phyloP scores from a whole-genome alignment of 1,140 invertebrate species.

The Drosophila sucinea region DNA sequence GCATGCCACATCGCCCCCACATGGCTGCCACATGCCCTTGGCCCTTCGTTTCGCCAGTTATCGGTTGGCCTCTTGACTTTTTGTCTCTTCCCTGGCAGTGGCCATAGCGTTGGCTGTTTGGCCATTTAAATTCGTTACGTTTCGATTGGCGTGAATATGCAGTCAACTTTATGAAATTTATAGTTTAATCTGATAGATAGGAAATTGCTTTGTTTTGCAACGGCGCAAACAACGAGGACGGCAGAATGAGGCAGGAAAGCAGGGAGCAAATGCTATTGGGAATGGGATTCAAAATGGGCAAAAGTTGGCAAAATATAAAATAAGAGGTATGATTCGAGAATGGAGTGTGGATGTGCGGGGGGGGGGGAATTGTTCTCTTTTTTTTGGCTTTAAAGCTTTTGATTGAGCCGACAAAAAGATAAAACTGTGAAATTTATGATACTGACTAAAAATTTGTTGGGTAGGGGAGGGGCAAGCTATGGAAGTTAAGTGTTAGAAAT shows the following conservation, averaged over 20 bases:
- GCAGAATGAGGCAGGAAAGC: neutral
- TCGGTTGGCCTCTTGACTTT: conserved; percentile 65
- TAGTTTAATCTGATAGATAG: conserved; percentile 81
- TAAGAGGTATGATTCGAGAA: conserved; percentile 6
- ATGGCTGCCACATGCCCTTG: conserved; percentile 1
- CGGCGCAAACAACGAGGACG: conserved; percentile 9
- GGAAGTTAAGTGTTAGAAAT: neutral
- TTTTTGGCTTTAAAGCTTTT: conserved; percentile 60
- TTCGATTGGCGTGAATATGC: conserved; percentile 80
- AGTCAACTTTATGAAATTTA: conserved; percentile 81
- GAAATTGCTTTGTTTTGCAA: conserved; percentile 77
- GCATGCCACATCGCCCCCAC: neutral
- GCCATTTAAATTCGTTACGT: conserved; percentile 81
- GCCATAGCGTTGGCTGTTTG: conserved; percentile 61
- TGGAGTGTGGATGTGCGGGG: conserved; percentile 9
- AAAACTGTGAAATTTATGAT: conserved; percentile 55
- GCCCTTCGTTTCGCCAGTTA: conserved; percentile 1
- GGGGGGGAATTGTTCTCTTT: neutral
- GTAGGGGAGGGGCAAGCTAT: neutral
- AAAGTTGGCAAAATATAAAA: conserved; percentile 50
- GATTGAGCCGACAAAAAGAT: conserved; percentile 57
- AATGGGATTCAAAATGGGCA: neutral
- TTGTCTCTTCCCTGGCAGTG: conserved; percentile 22
- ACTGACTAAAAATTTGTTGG: neutral
- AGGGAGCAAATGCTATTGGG: neutral